These are phyloP conservation scores for Meloe dianella DNA, from an alignment of 2,888 invertebrate genomes.

Conservation along the genomic window DNA sequence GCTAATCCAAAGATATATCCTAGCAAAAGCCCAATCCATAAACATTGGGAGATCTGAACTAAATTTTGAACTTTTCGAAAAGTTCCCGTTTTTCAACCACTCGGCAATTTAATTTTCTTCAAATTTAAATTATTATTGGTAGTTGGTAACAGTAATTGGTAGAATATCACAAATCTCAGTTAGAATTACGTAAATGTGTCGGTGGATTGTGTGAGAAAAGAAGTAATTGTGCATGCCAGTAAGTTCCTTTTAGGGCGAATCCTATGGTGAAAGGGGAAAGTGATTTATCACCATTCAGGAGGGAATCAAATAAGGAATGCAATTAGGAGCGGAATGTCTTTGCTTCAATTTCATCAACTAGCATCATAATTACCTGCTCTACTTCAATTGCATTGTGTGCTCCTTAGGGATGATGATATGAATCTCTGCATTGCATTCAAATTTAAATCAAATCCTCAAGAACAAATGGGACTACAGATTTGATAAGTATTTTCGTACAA, in stretches of 20 bases:
- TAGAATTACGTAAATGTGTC: conserved; percentile 26
- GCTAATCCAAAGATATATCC: conserved; percentile 36
- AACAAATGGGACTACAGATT: neutral
- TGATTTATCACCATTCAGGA: conserved; percentile 51
- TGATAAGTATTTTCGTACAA: neutral
- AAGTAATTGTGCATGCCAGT: conserved; percentile 48
- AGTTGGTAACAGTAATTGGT: conserved; percentile 37
- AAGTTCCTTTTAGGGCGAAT: conserved; percentile 41
- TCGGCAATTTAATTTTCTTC: conserved; percentile 20
- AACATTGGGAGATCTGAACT: conserved; percentile 25
- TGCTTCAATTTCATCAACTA: conserved; percentile 49
- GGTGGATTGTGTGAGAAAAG: conserved; percentile 38
- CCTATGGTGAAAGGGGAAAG: conserved; percentile 40
- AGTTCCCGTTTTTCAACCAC: neutral
- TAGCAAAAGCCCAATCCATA: conserved; percentile 30
- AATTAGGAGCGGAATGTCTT: conserved; percentile 54
- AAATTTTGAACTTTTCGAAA: conserved; percentile 11
- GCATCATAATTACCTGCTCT: conserved; percentile 46
- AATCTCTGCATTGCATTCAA: neutral
- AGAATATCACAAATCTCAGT: conserved; percentile 40
- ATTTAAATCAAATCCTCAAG: neutral
- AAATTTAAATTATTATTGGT: conserved; percentile 25
- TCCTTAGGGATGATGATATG: neutral
- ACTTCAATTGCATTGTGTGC: conserved; percentile 34
- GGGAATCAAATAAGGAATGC: conserved; percentile 55